These are phyloP conservation scores for Pristionchus fissidentatus DNA, from an alignment of 2,888 invertebrate genomes.

Conservation along the genomic window DNA sequence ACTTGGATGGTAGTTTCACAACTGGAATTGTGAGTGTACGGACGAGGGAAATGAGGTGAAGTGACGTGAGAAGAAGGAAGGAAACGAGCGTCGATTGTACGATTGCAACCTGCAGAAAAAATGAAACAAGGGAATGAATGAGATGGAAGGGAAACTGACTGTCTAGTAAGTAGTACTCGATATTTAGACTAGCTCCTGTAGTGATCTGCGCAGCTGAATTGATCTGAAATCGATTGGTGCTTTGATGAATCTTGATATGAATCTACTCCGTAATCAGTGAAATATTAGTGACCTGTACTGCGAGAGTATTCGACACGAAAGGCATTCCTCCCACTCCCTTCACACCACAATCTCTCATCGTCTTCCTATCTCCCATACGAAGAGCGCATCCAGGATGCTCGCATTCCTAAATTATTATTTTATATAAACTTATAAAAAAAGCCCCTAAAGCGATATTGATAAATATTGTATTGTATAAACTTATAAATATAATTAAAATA, in stretches of 20 bases:
- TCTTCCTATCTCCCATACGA: constrained; percentile 35
- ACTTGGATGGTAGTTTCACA: constrained; percentile 63
- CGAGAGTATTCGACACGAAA: constrained; percentile 58
- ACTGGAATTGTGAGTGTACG: constrained; percentile 63
- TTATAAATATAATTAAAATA: not conserved
- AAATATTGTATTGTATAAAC: no score
- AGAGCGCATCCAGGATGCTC: constrained; percentile 64
- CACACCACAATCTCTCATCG: constrained; percentile 56
- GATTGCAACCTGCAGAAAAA: constrained; percentile 69
- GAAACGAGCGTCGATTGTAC: constrained; percentile 63
- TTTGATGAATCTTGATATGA: not conserved
- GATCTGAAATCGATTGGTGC: constrained; percentile 52
- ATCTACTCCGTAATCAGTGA: no score
- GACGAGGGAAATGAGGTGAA: constrained; percentile 70
- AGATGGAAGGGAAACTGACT: constrained; percentile 47
- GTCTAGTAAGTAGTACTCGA: constrained; percentile 56
- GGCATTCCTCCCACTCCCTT: constrained; percentile 19
- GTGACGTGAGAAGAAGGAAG: constrained; percentile 62
- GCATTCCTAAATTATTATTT: constrained; percentile 54
- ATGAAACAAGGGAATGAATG: not conserved
- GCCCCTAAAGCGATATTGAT: no score
- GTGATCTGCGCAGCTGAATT: constrained; percentile 58
- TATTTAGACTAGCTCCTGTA: constrained; percentile 53
- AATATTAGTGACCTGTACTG: constrained; percentile 48
- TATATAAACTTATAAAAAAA: not conserved